These are phyloP conservation scores for Chorisops tibialis DNA, from an alignment of 2,888 invertebrate species.

Conservation along the genomic window DNA sequence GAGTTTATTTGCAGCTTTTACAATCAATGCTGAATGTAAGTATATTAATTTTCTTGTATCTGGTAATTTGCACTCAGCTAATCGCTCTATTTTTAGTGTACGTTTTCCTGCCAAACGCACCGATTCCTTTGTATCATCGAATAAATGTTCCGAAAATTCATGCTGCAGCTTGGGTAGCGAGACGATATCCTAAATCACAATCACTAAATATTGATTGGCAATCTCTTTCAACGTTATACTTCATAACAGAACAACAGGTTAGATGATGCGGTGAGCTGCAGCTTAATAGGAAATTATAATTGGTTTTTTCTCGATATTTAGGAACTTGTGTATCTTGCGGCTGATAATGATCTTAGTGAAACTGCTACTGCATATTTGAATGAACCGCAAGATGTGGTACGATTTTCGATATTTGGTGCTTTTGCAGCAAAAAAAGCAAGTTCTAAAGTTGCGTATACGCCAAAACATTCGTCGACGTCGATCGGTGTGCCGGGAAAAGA, in stretches of 20 bases:
- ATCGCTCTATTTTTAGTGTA: constrained; percentile 39
- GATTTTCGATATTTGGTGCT: constrained; percentile 54
- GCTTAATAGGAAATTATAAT: background rate
- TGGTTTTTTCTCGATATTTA: constrained; percentile 35
- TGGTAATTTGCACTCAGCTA: background rate
- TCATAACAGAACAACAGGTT: constrained; percentile 61
- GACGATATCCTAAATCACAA: constrained; percentile 51
- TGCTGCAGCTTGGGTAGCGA: constrained; percentile 59
- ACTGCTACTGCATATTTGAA: constrained; percentile 47
- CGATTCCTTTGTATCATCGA: constrained; percentile 56
- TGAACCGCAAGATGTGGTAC: constrained; percentile 39
- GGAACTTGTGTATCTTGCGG: constrained; percentile 54
- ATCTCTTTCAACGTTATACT: constrained; percentile 59
- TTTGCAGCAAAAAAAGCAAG: constrained; percentile 49
- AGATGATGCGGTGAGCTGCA: constrained; percentile 30
- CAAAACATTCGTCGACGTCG: constrained; percentile 39
- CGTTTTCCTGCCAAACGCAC: constrained; percentile 61
- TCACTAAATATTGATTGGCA: constrained; percentile 58
- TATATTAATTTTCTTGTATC: constrained; percentile 32
- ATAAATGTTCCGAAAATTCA: constrained; percentile 52
- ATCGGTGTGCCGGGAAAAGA: constrained; percentile 50
- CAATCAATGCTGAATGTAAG: constrained; percentile 60
- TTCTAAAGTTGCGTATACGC: constrained; percentile 25
- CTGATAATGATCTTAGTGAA: constrained; percentile 49
- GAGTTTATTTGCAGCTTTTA: constrained; percentile 63